Percentiles rank a stretch among this genome's conserved stretches.
phyloP scores from a whole-genome alignment of 2,888 invertebrate genomes.

The Phymatocera aterrima region DNA sequence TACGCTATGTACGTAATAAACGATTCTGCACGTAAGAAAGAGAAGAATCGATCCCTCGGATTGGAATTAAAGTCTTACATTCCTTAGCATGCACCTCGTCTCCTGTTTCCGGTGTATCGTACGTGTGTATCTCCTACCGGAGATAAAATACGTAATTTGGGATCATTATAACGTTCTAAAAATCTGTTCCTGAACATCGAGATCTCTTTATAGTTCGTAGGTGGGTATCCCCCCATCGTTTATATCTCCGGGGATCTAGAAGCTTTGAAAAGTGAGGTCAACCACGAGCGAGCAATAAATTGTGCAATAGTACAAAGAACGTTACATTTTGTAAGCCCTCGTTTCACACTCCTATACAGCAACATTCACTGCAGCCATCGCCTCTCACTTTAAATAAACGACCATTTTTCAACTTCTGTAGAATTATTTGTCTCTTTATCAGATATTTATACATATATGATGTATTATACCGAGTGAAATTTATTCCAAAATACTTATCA shows the following conservation, averaged over 20 bases:
- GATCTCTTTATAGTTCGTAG: no score
- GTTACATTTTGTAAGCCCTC: neutral
- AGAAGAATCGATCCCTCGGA: no score
- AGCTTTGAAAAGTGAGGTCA: neutral
- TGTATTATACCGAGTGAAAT: neutral
- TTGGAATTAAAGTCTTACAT: no score
- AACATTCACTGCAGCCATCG: no score
- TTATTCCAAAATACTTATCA: slow-evolving; percentile 4
- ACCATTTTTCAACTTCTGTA: neutral
- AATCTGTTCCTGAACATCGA: no score
- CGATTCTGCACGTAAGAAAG: no score
- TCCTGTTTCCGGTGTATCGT: no score
- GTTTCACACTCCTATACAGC: neutral
- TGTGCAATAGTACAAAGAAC: slow-evolving; percentile 17
- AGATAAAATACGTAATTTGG: no score
- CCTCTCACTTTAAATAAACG: neutral
- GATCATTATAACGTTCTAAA: no score
- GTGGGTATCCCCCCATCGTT: neutral
- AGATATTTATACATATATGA: neutral
- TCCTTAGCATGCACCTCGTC: no score
- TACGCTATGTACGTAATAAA: no score
- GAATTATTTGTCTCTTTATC: neutral
- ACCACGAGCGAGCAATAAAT: slow-evolving; percentile 7
- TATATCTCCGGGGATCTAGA: neutral
- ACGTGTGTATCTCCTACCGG: no score